Percentiles rank a stretch among this genome's conserved stretches.
Evolutionary conservation across 1,140 invertebrate genomes (phyloP).

Genomic region (Holcopasites calliopsidis): DNA sequence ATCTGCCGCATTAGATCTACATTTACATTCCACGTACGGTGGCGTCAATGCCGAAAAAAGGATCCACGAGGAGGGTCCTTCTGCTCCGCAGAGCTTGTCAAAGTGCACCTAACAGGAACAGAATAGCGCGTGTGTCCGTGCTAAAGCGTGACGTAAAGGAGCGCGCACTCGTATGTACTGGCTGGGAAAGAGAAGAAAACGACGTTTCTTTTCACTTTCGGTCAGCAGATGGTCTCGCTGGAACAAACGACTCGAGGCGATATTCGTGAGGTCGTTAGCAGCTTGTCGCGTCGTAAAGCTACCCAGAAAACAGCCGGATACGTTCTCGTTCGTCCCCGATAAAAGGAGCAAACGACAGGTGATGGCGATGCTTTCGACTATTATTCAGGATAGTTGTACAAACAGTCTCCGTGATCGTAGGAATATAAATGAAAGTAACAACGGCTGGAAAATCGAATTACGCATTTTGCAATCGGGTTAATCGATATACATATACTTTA

Average conservation of each 20-base stretch:
- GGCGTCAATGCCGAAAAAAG: slow-evolving; percentile 34
- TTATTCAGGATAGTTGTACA: neutral
- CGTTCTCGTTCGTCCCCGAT: neutral
- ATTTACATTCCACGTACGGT: slow-evolving; percentile 51
- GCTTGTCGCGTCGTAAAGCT: slow-evolving; percentile 21
- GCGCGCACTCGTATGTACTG: neutral
- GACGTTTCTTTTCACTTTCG: neutral
- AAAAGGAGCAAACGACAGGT: neutral
- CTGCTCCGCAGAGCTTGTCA: too few species aligned
- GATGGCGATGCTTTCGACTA: neutral
- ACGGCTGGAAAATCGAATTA: neutral
- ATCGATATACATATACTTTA: too few species aligned
- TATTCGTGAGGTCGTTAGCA: slow-evolving; percentile 18
- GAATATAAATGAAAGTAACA: neutral
- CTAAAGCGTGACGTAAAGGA: neutral
- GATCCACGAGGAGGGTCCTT: neutral
- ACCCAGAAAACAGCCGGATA: slow-evolving; percentile 9
- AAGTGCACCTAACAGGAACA: neutral
- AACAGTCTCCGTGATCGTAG: neutral
- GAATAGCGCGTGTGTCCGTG: neutral
- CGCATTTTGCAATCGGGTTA: too few species aligned
- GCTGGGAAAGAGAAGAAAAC: neutral
- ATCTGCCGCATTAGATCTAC: slow-evolving; percentile 37
- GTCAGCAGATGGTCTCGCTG: slow-evolving; percentile 26
- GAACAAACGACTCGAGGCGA: neutral